These are phyloP conservation scores for Rhinophrynus dorsalis DNA, from an alignment of 2,797 vertebrate species.

Conservation along the genomic window DNA sequence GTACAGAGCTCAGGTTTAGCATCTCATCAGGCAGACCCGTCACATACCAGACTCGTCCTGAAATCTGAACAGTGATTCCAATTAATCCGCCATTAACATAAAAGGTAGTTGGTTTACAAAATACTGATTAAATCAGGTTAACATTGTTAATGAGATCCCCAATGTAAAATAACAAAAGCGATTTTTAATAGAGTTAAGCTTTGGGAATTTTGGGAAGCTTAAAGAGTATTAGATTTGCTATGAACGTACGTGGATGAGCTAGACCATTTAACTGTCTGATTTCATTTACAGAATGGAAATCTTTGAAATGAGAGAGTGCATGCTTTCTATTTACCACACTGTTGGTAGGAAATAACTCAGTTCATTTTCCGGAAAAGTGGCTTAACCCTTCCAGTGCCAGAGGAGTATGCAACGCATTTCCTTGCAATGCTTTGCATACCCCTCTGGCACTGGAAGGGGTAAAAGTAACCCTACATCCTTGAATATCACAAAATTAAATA, in stretches of 20 bases:
- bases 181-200: constrained; percentile 57
- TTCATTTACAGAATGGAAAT: constrained; percentile 53
- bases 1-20: neutral
- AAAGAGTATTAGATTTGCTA: constrained; percentile 50
- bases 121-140: constrained; percentile 49
- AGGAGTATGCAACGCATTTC: too few species aligned
- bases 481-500: too few species aligned
- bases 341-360: too few species aligned
- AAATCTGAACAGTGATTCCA: constrained; percentile 26
- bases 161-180: constrained; percentile 53
- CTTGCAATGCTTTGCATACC: too few species aligned
- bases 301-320: neutral
- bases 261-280: constrained; percentile 37
- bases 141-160: constrained; percentile 56
- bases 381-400: too few species aligned
- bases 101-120: constrained; percentile 39
- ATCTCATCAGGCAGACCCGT: neutral
- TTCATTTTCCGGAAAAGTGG: too few species aligned
- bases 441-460: too few species aligned
- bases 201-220: constrained; percentile 53
- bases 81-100: constrained; percentile 52
- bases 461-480: too few species aligned
- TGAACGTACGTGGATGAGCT: constrained; percentile 35
- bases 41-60: constrained; percentile 18
- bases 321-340: too few species aligned